phyloP scores from a whole-genome alignment of 2,888 invertebrate species.

The Disparrhopalites patrizii region DNA sequence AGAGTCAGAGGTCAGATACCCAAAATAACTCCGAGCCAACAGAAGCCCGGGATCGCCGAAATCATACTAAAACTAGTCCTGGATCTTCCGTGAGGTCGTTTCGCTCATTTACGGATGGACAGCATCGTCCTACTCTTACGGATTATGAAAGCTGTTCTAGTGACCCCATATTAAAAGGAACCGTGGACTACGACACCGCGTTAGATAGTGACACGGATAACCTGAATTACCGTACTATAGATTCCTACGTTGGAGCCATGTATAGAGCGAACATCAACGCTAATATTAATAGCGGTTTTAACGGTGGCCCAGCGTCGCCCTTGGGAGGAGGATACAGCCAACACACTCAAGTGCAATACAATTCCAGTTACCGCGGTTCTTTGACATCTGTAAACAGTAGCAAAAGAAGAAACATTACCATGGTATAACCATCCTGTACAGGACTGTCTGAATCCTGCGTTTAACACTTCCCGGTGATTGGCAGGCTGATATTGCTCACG shows the following conservation, averaged over 20 bases:
- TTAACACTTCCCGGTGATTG: no score
- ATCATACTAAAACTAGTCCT: conserved; percentile 40
- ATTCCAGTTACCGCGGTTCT: conserved; percentile 57
- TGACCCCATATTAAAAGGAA: conserved; percentile 45
- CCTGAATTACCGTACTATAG: conserved; percentile 46
- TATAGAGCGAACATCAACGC: conserved; percentile 37
- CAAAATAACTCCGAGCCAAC: conserved; percentile 1
- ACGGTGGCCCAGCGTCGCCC: conserved; percentile 23
- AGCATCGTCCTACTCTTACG: conserved; percentile 37
- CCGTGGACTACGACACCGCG: conserved; percentile 46
- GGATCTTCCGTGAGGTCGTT: conserved; percentile 46
- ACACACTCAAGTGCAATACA: conserved; percentile 33
- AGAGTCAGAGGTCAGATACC: conserved; percentile 23
- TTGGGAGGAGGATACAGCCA: conserved; percentile 14
- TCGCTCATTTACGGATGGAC: conserved; percentile 45
- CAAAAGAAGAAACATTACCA: conserved; percentile 58
- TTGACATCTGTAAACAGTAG: conserved; percentile 58
- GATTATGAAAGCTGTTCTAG: conserved; percentile 48
- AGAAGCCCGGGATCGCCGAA: conserved; percentile 11
- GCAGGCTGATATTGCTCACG: background rate
- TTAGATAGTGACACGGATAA: conserved; percentile 45
- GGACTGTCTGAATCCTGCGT: no score
- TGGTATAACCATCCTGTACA: conserved; percentile 57
- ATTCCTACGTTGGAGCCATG: conserved; percentile 41
- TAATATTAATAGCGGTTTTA: conserved; percentile 21